Base-by-base conservation (phyloP, 2,113 vertebrate genomes). In the Tamias sibiricus region DNA sequence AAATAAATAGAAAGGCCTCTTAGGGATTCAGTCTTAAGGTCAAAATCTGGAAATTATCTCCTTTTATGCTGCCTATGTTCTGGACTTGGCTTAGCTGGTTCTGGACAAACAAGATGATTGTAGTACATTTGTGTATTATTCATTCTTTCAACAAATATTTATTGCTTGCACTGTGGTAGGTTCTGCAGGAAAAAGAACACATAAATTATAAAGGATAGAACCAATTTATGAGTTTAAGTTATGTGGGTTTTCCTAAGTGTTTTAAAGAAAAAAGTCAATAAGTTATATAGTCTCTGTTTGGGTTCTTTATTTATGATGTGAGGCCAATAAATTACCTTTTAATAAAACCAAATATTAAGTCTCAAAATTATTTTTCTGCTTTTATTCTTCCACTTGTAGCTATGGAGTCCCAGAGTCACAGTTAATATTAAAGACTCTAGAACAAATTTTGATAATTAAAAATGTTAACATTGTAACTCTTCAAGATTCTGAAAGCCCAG, bases 311-410 rank as follows among this genome's bases (percentile, higher is more conserved):
- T 72, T 54, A 66, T 89, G 68, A 77, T 80, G 71, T 94, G 40
- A 96, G 40, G 59, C 26, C 69, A 90, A 42, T 74, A 87, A 69
- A 59, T 47, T 76, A 47, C 66, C 54, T 68, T 96, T 68, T 62
- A 75, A 40, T 76, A 86, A 90, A 80, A n/a, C 8, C 35, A 75
- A 87, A 32, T 90, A 79, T 62, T 49, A 87, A 30, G 17, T 85
- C 35, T 89, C 69, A 86, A 80, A 84, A 88, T 85, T 77, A 11
- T 74, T 75, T 87, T 42, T 69, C 54, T 82, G 37, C 4, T 89
- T 97, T 93, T 69, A 37, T 92, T 83, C 42, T 87, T 75, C 54
- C 26, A 47, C 19, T 76, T 40, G 16, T 30, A 80, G 14, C 9
- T 79, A 64, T 2, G 37, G 44, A 57, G 14, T 76, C 12, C 57